Conservation (phyloP, 1,140 invertebrate genomes). For the Anastrepha obliqua region DNA sequence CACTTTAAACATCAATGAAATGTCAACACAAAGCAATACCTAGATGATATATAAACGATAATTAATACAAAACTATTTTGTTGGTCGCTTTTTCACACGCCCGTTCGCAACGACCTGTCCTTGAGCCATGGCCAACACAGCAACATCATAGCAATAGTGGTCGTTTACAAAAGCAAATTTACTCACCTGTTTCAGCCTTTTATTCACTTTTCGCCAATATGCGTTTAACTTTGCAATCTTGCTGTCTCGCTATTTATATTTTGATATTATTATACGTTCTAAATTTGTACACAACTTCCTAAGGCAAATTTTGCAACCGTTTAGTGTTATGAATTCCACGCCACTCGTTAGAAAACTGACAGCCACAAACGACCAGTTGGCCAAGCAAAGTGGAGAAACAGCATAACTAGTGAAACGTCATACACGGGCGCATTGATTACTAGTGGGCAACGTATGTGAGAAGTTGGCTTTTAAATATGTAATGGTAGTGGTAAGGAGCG, state of each 20-base stretch:
- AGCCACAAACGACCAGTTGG: constrained; percentile 2
- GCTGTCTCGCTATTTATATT: background rate
- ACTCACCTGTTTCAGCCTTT: background rate
- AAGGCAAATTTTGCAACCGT: background rate
- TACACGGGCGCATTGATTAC: background rate
- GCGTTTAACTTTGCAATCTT: background rate
- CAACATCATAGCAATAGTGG: background rate
- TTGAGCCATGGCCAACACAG: constrained; percentile 19
- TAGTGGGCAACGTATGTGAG: background rate
- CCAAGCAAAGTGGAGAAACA: background rate
- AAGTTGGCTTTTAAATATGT: background rate
- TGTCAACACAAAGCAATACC: constrained; percentile 17
- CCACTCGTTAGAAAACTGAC: constrained; percentile 40
- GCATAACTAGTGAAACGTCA: constrained; percentile 2
- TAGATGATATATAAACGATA: background rate
- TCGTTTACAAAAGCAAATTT: background rate
- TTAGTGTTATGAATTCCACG: constrained; percentile 5
- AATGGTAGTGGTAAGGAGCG: background rate
- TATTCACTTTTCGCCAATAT: background rate
- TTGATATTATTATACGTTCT: background rate
- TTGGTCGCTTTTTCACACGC: constrained; percentile 24
- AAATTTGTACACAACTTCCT: constrained; percentile 3
- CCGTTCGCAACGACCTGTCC: constrained; percentile 3
- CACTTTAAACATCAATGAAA: background rate
- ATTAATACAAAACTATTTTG: background rate